phyloP scores from a whole-genome alignment of 2,113 vertebrate genomes.

The Garra rufa region DNA sequence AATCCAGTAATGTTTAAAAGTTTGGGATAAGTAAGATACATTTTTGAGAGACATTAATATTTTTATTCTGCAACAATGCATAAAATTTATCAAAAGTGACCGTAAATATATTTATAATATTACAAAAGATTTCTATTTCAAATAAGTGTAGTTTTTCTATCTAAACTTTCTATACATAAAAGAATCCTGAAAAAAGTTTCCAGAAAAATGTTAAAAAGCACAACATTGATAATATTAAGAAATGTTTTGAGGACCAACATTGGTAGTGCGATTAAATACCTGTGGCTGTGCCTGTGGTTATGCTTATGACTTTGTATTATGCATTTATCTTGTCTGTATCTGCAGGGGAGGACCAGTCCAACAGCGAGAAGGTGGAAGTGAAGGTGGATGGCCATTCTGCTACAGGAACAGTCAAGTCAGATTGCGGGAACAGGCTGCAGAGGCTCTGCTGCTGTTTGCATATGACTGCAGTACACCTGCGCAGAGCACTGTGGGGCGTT shows the following conservation, averaged over 20 bases:
- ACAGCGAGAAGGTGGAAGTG: constrained; percentile 72
- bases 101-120: background rate
- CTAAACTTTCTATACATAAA: no score
- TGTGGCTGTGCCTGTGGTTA: no score
- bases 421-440: constrained; percentile 63
- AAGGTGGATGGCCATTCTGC: constrained; percentile 74
- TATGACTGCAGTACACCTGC: constrained; percentile 68
- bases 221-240: background rate
- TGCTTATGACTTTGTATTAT: constrained; percentile 23
- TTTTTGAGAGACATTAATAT: background rate
- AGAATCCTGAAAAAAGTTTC: no score
- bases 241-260: background rate
- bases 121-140: background rate
- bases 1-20: background rate
- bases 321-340: constrained; percentile 41
- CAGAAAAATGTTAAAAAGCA: background rate
- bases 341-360: constrained; percentile 78
- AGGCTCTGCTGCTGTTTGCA: constrained; percentile 68
- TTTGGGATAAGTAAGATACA: background rate
- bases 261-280: background rate
- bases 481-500: constrained; percentile 79
- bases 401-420: constrained; percentile 56
- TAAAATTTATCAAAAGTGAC: background rate
- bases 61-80: background rate
- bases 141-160: no score